Percentiles rank a stretch among this genome's conserved stretches.
Conservation (phyloP, 1,140 invertebrate species). For the Monochamus saltuarius region DNA sequence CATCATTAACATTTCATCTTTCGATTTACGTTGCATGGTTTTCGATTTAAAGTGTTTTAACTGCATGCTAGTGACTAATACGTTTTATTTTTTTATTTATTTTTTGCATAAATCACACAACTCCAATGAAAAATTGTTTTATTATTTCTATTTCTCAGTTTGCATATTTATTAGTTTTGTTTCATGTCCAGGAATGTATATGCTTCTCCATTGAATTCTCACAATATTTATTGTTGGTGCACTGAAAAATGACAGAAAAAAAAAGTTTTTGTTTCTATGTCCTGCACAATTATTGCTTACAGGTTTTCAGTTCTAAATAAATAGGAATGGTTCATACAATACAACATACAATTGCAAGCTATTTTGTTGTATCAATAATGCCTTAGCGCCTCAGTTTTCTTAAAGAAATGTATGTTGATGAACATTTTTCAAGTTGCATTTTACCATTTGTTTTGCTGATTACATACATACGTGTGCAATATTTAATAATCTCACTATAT, state of each 20-base stretch:
- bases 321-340: too few species aligned
- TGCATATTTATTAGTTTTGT: constrained; percentile 12
- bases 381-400: too few species aligned
- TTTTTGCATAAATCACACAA: neutral
- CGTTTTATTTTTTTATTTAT: constrained; percentile 12
- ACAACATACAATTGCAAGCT: too few species aligned
- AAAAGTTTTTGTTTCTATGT: too few species aligned
- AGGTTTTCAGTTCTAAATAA: too few species aligned
- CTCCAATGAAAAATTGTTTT: constrained; percentile 11
- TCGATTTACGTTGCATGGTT: constrained; percentile 13
- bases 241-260: too few species aligned
- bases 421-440: too few species aligned
- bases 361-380: too few species aligned
- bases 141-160: neutral
- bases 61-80: constrained; percentile 20
- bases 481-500: neutral
- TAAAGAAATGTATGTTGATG: too few species aligned
- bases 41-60: constrained; percentile 5
- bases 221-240: neutral
- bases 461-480: neutral
- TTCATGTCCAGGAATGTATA: constrained; percentile 14
- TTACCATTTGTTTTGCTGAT: neutral
- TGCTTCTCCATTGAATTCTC: neutral
- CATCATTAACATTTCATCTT: constrained; percentile 3
- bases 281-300: too few species aligned